phyloP scores from a whole-genome alignment of 1,140 invertebrate species.

The Drosophila kikkawai region DNA sequence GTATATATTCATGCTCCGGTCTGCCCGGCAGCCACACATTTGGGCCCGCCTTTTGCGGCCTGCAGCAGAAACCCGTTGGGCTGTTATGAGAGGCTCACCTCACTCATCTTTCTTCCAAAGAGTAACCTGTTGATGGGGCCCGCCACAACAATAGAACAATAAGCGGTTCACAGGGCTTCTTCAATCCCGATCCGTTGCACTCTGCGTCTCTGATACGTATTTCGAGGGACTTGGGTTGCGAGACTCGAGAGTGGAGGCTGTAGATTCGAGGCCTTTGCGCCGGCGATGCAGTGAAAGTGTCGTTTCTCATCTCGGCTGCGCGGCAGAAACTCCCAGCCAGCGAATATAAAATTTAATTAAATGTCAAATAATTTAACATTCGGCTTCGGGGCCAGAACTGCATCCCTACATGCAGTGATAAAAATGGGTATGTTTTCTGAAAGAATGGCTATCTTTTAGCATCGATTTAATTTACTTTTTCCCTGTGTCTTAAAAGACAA shows the following conservation, averaged over 20 bases:
- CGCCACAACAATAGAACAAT: slow-evolving; percentile 72
- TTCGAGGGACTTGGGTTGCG: background rate
- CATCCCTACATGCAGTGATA: slow-evolving; percentile 55
- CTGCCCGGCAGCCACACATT: slow-evolving; percentile 49
- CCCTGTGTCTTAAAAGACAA: background rate
- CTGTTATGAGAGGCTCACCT: slow-evolving; percentile 70
- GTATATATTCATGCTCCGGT: slow-evolving; percentile 31
- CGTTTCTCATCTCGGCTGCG: slow-evolving; percentile 70
- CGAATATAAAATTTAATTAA: slow-evolving; percentile 69
- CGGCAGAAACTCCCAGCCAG: slow-evolving; percentile 20
- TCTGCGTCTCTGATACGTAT: background rate
- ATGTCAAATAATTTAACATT: slow-evolving; percentile 79
- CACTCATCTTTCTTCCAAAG: slow-evolving; percentile 60
- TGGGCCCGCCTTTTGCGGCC: slow-evolving; percentile 53
- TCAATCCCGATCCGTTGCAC: slow-evolving; percentile 41
- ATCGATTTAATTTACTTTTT: background rate
- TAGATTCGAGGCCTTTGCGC: slow-evolving; percentile 19
- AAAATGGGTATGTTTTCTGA: background rate
- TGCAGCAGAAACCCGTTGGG: slow-evolving; percentile 59
- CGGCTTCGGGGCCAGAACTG: slow-evolving; percentile 43
- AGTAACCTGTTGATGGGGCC: slow-evolving; percentile 61
- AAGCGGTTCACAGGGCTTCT: slow-evolving; percentile 42
- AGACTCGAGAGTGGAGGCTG: slow-evolving; percentile 11
- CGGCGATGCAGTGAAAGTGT: slow-evolving; percentile 75
- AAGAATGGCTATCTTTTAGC: background rate